These are phyloP conservation scores for Alexandromys oeconomus DNA, from an alignment of 2,797 vertebrate species.

Conservation along the genomic window DNA sequence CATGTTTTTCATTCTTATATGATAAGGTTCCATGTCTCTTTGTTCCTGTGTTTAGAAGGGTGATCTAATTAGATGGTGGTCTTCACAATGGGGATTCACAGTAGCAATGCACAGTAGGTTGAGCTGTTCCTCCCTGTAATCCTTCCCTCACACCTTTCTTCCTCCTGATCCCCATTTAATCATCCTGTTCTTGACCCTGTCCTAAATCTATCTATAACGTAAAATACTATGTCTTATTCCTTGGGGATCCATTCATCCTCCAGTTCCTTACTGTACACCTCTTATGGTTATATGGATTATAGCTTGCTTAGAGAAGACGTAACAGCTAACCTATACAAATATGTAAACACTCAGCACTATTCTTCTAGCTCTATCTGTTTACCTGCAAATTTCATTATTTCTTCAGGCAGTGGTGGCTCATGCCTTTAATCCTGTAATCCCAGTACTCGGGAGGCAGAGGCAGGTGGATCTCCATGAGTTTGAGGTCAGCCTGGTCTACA, in stretches of 20 bases:
- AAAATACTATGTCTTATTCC: background rate
- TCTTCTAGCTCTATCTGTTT: background rate
- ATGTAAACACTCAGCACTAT: background rate
- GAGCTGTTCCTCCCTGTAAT: no score
- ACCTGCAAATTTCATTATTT: background rate
- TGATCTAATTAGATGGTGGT: slow-evolving; percentile 73
- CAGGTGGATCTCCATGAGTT: no score
- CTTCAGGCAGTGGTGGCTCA: fast-evolving
- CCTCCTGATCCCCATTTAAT: background rate
- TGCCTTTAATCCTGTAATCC: no score
- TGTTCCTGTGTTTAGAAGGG: slow-evolving; percentile 76
- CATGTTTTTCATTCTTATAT: slow-evolving; percentile 81
- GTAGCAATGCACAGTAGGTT: slow-evolving; percentile 61
- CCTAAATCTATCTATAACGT: background rate
- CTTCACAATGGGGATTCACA: slow-evolving; percentile 77
- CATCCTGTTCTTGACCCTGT: background rate
- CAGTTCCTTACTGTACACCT: background rate
- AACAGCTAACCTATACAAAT: background rate
- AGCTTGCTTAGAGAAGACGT: background rate
- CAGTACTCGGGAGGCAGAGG: no score
- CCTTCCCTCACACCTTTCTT: no score
- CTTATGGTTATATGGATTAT: background rate
- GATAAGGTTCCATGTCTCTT: slow-evolving; percentile 78
- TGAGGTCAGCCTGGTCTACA: no score
- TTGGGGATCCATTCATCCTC: background rate